phyloP scores from a whole-genome alignment of 2,113 vertebrate genomes.

The Myiozetetes cayanensis region DNA sequence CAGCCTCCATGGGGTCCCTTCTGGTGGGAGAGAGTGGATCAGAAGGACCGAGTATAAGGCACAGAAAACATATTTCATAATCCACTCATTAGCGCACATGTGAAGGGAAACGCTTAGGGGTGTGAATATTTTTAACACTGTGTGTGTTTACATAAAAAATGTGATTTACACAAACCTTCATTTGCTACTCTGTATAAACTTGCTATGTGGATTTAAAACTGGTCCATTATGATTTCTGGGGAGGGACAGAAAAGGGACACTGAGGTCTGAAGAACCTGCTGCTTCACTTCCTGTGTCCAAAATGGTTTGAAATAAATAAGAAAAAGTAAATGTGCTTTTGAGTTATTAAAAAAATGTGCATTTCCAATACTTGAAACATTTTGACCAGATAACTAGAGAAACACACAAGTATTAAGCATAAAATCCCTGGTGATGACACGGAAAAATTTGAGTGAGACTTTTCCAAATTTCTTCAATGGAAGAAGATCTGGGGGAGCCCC shows the following conservation, averaged over 20 bases:
- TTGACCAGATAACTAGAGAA: not conserved
- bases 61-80: not conserved
- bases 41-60: not conserved
- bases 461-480: not conserved
- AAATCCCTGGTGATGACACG: not conserved
- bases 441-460: not conserved
- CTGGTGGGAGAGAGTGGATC: not conserved
- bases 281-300: not conserved
- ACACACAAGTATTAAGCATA: not conserved
- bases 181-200: not conserved
- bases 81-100: not conserved
- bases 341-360: not conserved
- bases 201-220: not conserved
- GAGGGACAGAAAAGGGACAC: not conserved
- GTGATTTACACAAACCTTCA: constrained; percentile 15
- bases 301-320: not conserved
- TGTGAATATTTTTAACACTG: constrained; percentile 26
- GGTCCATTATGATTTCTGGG: accelerated
- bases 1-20: not conserved
- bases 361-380: not conserved
- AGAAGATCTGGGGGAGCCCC: not conserved
- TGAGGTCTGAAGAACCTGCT: not conserved
- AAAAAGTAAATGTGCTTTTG: not conserved
- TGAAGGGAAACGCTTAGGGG: not conserved
- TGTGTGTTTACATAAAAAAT: constrained; percentile 7